phyloP scores from a whole-genome alignment of 2,113 vertebrate genomes.

The Notothenia coriiceps region DNA sequence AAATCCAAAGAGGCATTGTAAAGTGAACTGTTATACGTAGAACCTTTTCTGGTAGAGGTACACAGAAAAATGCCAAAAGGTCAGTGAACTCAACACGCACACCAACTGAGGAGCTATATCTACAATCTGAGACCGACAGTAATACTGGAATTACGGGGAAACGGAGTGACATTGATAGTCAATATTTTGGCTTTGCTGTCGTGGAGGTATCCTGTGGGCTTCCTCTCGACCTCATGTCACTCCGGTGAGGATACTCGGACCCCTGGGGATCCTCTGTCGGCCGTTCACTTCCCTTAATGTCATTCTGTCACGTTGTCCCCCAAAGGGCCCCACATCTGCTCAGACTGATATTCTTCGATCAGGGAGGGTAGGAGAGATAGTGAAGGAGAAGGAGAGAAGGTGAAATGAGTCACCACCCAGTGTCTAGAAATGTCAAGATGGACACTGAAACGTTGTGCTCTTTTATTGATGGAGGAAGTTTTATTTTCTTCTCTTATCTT shows the following conservation, averaged over 20 bases:
- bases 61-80: background rate
- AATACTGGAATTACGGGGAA: background rate
- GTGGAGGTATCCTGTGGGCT: slow-evolving; percentile 7
- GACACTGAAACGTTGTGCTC: slow-evolving; percentile 34
- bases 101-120: background rate
- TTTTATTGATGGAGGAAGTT: slow-evolving; percentile 25
- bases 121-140: background rate
- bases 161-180: slow-evolving; percentile 7
- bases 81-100: background rate
- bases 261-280: slow-evolving; percentile 14
- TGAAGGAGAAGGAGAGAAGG: slow-evolving; percentile 37
- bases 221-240: slow-evolving; percentile 22
- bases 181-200: slow-evolving; percentile 13
- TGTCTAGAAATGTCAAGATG: slow-evolving; percentile 53
- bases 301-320: slow-evolving; percentile 48
- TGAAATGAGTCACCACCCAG: slow-evolving; percentile 47
- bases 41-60: background rate
- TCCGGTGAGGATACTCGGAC: background rate
- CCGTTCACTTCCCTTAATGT: slow-evolving; percentile 23
- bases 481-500: background rate
- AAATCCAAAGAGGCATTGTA: no score
- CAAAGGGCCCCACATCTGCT: slow-evolving; percentile 47
- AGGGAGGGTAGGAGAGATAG: slow-evolving; percentile 31
- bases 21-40: background rate
- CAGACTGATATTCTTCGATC: slow-evolving; percentile 44